Evolutionary conservation across 2,888 invertebrate genomes (phyloP), one percentile per base, ranked within the genome.

Genomic region (Phyllotreta striolata): DNA sequence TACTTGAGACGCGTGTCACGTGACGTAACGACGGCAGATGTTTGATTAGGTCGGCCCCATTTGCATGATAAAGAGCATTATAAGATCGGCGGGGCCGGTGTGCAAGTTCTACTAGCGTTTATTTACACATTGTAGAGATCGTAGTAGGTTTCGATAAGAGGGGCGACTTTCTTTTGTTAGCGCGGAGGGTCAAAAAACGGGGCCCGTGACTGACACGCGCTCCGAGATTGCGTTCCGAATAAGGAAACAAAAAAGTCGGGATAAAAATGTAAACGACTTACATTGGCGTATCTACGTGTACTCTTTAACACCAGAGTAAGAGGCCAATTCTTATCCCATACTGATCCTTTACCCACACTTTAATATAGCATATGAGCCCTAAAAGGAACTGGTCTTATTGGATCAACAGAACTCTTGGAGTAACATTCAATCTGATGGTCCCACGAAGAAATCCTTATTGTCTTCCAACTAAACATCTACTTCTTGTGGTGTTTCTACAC

Each of bases 151-250:
- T 68, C 69, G 73, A 68, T 66, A 69, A 72, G 74, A 74, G 80
- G 78, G 77, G 76, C 72, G 60, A 76, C 72, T 79, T 80, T 79
- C 80, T 79, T 80, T 81, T 80, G 80, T 80, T 69, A 64, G 64
- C 72, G 69, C 59, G 70, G 77, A 77, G 80, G 80, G 78, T 77
- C 78, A 80, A 80, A 80, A 80, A 80, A 79, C 79, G 75, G 77
- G 79, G 74, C 80, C 78, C 79, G 80, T 80, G 81, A 75, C 75
- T 74, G 80, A 77, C 81, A 81, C 81, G 79, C 81, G 81, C 72
- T 76, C 72, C 75, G 78, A 77, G 78, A 78, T 78, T 80, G 77
- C 77, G 77, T 78, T 79, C 77, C 74, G 75, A 76, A 73, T 73
- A 70, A 73, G 73, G 77, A 74, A 24, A 24, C 24, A 24, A 24